Evolutionary conservation across 2,888 invertebrate genomes (phyloP).

Genomic region (Lysandra coridon): DNA sequence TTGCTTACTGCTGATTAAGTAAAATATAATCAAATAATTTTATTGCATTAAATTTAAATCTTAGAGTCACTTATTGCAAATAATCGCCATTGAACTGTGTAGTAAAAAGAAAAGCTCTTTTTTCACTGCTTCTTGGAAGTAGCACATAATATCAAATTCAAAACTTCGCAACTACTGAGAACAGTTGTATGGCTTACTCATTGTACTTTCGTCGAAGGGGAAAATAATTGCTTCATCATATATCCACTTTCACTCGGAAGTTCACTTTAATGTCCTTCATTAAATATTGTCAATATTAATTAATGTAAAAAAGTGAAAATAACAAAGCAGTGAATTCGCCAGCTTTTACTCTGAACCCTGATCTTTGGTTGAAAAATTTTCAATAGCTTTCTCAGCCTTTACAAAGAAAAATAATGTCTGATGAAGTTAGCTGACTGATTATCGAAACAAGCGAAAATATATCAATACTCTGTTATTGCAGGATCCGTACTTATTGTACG

Average conservation of each 20-base stretch:
- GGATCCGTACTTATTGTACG: too few species aligned
- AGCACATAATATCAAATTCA: neutral
- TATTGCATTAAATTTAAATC: neutral
- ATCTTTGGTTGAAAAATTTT: too few species aligned
- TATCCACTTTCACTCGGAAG: conserved; percentile 49
- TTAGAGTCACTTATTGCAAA: neutral
- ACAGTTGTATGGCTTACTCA: conserved; percentile 48
- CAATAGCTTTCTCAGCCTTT: too few species aligned
- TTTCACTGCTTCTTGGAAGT: neutral
- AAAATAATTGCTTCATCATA: conserved; percentile 40
- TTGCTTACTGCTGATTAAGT: neutral
- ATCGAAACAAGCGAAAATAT: neutral
- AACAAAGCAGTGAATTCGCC: neutral
- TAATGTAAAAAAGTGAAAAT: neutral
- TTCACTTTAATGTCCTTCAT: conserved; percentile 23
- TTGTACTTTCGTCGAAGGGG: conserved; percentile 51
- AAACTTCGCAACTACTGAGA: neutral
- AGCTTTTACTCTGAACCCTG: neutral
- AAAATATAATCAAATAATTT: neutral
- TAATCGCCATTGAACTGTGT: neutral
- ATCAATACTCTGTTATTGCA: too few species aligned
- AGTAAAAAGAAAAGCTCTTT: neutral
- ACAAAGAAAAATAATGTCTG: too few species aligned
- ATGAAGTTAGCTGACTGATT: neutral
- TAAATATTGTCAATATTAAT: neutral